A percentile compares a stretch with the other conserved stretches of the same genome.
Evolutionary conservation across 2,113 vertebrate genomes (phyloP).

Genomic region (Corydoras sp.): DNA sequence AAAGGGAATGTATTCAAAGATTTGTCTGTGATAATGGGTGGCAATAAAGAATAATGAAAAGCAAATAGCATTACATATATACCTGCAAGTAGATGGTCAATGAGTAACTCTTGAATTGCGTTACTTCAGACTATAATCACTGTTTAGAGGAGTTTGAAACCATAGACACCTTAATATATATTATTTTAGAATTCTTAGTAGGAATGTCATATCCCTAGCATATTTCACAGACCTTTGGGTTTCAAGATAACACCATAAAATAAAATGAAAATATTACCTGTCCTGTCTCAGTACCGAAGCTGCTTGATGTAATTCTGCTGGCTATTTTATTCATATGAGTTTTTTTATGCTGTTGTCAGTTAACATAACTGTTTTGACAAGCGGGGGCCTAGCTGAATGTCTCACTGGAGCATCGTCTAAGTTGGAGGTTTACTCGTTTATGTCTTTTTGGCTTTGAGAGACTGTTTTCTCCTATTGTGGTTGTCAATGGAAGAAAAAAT

Average conservation of each 20-base stretch:
- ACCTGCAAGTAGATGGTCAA: no score
- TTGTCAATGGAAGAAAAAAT: slow-evolving; percentile 8
- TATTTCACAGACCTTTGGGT: neutral
- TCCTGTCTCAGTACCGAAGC: neutral
- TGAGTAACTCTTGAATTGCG: no score
- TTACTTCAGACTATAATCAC: no score
- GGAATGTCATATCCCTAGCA: no score
- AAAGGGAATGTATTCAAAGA: no score
- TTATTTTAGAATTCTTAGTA: no score
- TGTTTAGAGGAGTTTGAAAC: no score
- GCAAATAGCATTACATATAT: no score
- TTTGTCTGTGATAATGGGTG: no score
- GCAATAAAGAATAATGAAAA: no score
- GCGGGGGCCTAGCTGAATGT: slow-evolving; percentile 2
- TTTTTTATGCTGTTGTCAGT: slow-evolving; percentile 13
- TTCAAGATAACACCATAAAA: neutral
- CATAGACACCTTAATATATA: no score
- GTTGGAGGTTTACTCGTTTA: slow-evolving; percentile 7
- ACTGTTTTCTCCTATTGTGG: slow-evolving; percentile 19
- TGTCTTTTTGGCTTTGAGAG: neutral
- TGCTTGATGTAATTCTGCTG: neutral
- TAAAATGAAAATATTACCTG: neutral
- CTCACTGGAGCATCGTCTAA: slow-evolving; percentile 9
- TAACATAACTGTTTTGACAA: slow-evolving; percentile 22
- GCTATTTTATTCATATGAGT: slow-evolving; percentile 7